These are phyloP conservation scores for Aphyosemion australe DNA, from an alignment of 2,113 vertebrate genomes.

Conservation along the genomic window DNA sequence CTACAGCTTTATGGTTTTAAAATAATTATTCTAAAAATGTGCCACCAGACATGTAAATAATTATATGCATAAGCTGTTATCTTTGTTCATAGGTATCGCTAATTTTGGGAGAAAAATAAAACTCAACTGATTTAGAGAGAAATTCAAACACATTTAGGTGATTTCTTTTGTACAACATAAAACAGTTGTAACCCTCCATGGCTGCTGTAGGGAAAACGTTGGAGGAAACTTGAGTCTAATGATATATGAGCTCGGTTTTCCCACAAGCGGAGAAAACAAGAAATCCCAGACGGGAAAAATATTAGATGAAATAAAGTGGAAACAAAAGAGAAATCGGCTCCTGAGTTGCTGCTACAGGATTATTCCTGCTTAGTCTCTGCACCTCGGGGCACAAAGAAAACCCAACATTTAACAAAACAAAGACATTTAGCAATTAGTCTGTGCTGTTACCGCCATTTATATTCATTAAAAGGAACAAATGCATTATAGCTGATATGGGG, in stretches of 20 bases:
- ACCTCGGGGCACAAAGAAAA: conserved; percentile 24
- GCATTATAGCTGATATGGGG: background rate
- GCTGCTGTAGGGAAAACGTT: background rate
- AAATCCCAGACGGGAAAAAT: conserved; percentile 17
- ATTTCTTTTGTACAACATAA: background rate
- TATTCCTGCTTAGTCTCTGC: conserved; percentile 3
- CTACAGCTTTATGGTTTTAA: too few species aligned
- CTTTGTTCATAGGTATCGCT: too few species aligned
- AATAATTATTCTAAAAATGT: too few species aligned
- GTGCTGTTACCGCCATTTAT: conserved; percentile 13
- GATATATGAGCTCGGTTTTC: conserved; percentile 43
- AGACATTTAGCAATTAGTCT: conserved; percentile 34
- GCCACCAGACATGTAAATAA: too few species aligned
- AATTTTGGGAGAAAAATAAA: too few species aligned
- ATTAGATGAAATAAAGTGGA: conserved; percentile 44
- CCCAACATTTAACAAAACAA: conserved; percentile 8
- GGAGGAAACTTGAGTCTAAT: conserved; percentile 39
- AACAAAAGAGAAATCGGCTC: conserved; percentile 49
- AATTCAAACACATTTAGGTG: background rate
- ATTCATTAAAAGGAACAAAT: conserved; percentile 3
- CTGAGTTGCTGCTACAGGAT: conserved; percentile 15
- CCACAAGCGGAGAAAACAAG: conserved; percentile 20
- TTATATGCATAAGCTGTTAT: too few species aligned
- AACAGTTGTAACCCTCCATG: background rate
- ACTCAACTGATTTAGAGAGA: too few species aligned